These are phyloP conservation scores for Erynnis tages DNA, from an alignment of 2,888 invertebrate genomes.

Conservation along the genomic window DNA sequence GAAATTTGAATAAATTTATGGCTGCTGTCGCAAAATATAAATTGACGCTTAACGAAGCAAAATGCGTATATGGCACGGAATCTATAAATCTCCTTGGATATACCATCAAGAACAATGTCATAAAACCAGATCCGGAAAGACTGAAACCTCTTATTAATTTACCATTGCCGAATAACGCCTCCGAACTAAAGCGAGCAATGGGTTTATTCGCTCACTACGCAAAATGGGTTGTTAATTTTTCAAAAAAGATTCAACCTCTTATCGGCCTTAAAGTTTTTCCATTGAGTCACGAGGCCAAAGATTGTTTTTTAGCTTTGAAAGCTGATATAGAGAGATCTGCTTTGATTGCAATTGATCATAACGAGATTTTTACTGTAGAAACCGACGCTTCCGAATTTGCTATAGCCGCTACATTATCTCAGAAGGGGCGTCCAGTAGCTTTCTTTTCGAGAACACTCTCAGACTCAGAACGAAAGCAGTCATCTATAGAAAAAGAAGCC, in stretches of 20 bases:
- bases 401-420: background rate
- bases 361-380: background rate
- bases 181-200: background rate
- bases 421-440: background rate
- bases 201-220: constrained; percentile 1
- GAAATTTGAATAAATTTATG: background rate
- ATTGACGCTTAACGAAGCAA: background rate
- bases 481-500: background rate
- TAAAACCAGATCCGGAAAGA: background rate
- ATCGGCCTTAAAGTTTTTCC: background rate
- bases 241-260: background rate
- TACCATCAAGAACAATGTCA: background rate
- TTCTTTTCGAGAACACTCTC: background rate
- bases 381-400: background rate
- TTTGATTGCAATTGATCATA: background rate
- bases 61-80: background rate
- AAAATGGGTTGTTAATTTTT: background rate
- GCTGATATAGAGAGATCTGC: background rate
- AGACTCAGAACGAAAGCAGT: background rate
- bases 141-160: background rate
- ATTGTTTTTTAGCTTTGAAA: background rate
- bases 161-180: background rate
- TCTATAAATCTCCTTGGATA: constrained; percentile 2
- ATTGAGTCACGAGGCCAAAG: background rate
- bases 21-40: background rate